Evolutionary conservation across 2,888 invertebrate species (phyloP), one percentile per base, ranked within the genome.

Genomic region (Ernsta delagoae): DNA sequence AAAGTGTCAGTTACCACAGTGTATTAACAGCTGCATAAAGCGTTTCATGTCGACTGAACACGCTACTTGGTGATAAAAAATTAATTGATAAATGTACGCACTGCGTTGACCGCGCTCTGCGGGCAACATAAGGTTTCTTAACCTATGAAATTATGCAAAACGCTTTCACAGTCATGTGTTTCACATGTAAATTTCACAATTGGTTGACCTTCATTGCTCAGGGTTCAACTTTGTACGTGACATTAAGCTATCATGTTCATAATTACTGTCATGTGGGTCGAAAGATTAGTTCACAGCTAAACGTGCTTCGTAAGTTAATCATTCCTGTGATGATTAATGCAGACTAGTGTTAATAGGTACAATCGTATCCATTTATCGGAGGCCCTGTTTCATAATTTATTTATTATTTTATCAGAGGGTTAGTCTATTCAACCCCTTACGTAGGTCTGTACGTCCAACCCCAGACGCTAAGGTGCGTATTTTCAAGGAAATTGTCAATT

Each of bases 131-230:
- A 75, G 76, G 77, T 85, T 82, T 82, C 83, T 72, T 77, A 80
- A 83, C 71, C 74, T 75, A 77, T 78, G 77, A 80, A 82, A 80
- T 83, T 82, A 84, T 82, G 81, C 79, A 82, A 83, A 84, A 81
- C 78, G 76, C 77, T 81, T 79, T 76, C 74, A 75, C 75, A 76
- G 75, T 63, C 72, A 72, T 74, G 77, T 75, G 75, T 82, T 83
- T 79, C 78, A 79, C 74, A 79, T 74, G 77, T 77, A 73, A 72
- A 78, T 84, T 83, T 81, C 83, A 74, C 74, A 84, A 83, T 72
- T 11, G 61, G 34, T 62, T 73, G 75, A 77, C 78, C 79, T 79
- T 77, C 72, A 59, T 7, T 54, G 70, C 59, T 64, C 70, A 39
- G 39, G 64, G 71, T 70, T 75, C 73, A 75, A 73, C 74, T 74